Percentiles rank a stretch among this genome's conserved stretches.
phyloP scores from a whole-genome alignment of 1,140 invertebrate genomes.

The Pemphigus obesinymphae region DNA sequence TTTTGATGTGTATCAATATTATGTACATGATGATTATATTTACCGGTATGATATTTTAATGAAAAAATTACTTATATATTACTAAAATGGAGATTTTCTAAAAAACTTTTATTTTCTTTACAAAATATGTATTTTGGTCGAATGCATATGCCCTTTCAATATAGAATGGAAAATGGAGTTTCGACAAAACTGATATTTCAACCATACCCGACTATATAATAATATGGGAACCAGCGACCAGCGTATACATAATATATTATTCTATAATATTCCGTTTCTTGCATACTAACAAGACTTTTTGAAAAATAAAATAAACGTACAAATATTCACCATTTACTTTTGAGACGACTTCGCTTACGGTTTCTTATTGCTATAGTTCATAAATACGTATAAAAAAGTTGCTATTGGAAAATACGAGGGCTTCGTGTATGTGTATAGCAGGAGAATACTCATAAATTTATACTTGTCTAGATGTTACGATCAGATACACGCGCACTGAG shows the following conservation, averaged over 20 bases:
- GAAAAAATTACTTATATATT: not conserved
- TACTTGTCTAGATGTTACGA: constrained; percentile 6
- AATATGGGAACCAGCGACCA: not conserved
- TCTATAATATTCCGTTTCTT: not conserved
- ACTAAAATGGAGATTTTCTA: not conserved
- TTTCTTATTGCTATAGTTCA: not conserved
- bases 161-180: not conserved
- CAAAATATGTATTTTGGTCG: not conserved
- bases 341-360: not conserved
- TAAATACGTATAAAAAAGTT: constrained; percentile 1
- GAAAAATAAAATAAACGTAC: not conserved
- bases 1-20: no score
- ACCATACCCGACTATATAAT: not conserved
- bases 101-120: not conserved
- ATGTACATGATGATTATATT: no score
- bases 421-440: not conserved
- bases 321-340: not conserved
- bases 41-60: not conserved
- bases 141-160: not conserved
- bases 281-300: not conserved
- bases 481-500: constrained; percentile 4
- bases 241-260: no score
- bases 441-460: constrained; percentile 21
- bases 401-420: not conserved
- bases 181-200: not conserved